Evolutionary conservation across 1,140 invertebrate species (phyloP).

Genomic region (Zaprionus vittiger): DNA sequence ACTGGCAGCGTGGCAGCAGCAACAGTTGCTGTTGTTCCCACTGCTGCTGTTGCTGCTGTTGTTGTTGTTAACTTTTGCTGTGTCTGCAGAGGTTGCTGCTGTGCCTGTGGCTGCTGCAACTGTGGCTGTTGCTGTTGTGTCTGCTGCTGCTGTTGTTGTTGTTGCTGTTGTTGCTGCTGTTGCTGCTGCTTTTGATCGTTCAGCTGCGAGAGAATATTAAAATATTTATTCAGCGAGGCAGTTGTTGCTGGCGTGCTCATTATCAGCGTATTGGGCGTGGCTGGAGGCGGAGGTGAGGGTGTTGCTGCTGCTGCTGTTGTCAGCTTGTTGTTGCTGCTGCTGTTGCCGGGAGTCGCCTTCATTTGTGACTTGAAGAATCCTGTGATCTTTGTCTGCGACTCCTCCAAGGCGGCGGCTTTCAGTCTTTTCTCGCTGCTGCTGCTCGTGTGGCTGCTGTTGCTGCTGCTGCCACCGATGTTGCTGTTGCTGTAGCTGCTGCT

Average conservation of each 20-base stretch:
- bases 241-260: slow-evolving; percentile 81
- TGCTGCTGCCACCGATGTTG: slow-evolving; percentile 13
- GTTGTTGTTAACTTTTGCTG: slow-evolving; percentile 26
- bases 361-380: slow-evolving; percentile 93
- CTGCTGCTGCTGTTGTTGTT: slow-evolving; percentile 29
- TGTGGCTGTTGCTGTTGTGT: slow-evolving; percentile 22
- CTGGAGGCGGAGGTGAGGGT: slow-evolving; percentile 53
- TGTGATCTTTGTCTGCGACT: slow-evolving; percentile 88
- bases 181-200: slow-evolving; percentile 68
- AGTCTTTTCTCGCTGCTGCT: slow-evolving; percentile 75
- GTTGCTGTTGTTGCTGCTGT: slow-evolving; percentile 31
- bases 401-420: slow-evolving; percentile 79
- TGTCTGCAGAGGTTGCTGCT: slow-evolving; percentile 38
- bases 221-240: slow-evolving; percentile 82
- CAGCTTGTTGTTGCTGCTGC: slow-evolving; percentile 74
- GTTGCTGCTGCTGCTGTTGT: slow-evolving; percentile 69
- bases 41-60: slow-evolving; percentile 7
- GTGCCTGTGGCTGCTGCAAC: slow-evolving; percentile 33
- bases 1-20: slow-evolving; percentile 55
- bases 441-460: neutral
- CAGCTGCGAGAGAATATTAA: slow-evolving; percentile 77
- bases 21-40: slow-evolving; percentile 23
- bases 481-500: neutral
- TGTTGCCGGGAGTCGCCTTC: slow-evolving; percentile 86
- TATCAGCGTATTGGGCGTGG: slow-evolving; percentile 66